These are phyloP conservation scores for Threskiornis aethiopicus DNA, from an alignment of 2,797 vertebrate genomes.

Conservation along the genomic window DNA sequence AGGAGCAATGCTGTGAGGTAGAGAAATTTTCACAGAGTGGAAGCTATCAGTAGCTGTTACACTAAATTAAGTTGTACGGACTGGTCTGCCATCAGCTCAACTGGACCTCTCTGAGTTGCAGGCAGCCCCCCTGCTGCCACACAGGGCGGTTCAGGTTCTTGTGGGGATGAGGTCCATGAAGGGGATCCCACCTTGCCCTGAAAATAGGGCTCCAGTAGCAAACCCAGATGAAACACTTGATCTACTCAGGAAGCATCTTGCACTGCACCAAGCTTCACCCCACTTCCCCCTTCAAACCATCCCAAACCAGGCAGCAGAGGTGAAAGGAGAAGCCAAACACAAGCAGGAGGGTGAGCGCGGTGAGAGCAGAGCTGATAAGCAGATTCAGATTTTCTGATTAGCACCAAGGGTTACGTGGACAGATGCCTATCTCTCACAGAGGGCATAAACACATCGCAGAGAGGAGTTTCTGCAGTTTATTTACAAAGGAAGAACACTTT, in stretches of 20 bases:
- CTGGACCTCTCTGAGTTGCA: accelerated
- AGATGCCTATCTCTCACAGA: background rate
- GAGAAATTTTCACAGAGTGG: background rate
- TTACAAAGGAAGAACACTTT: background rate
- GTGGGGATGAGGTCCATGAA: accelerated
- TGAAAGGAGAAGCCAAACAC: background rate
- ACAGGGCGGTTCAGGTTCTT: accelerated
- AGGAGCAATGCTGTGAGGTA: background rate
- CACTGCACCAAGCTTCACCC: accelerated
- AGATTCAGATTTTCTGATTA: background rate
- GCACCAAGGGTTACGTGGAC: background rate
- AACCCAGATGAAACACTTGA: accelerated
- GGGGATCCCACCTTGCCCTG: background rate
- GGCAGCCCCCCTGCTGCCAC: background rate
- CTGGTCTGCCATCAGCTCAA: background rate
- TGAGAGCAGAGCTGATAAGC: background rate
- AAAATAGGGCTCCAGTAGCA: background rate
- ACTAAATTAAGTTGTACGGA: accelerated
- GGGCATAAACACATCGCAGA: background rate
- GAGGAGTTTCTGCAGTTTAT: background rate
- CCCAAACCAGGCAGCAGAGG: background rate
- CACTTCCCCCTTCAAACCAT: background rate
- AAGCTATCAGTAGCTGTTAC: accelerated
- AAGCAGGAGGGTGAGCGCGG: accelerated
- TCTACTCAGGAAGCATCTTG: accelerated